Percentiles rank a stretch among this genome's conserved stretches.
Conservation (phyloP, 2,113 vertebrate species). For the Myotis lucifugus region DNA sequence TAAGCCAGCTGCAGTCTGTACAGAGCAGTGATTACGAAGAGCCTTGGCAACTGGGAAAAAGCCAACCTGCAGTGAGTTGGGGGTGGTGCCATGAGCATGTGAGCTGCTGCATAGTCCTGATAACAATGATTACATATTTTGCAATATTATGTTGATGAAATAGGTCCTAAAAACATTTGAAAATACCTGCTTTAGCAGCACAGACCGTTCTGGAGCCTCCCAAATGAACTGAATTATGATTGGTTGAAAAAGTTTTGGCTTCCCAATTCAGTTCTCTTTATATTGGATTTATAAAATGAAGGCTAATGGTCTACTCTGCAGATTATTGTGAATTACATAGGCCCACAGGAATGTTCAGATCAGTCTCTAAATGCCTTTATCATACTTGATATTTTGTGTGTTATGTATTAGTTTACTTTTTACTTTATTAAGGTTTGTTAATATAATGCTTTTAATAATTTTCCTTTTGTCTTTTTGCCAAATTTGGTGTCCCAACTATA, state of each 20-base stretch:
- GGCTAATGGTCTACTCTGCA: not conserved
- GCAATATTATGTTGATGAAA: slow-evolving; percentile 59
- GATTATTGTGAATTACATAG: not conserved
- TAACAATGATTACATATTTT: slow-evolving; percentile 63
- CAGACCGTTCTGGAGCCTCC: slow-evolving; percentile 52
- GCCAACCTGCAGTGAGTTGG: slow-evolving; percentile 29
- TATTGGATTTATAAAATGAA: slow-evolving; percentile 46
- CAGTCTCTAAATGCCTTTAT: not conserved
- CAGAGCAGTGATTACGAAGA: slow-evolving; percentile 9
- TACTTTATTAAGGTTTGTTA: not conserved
- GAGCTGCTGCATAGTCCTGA: slow-evolving; percentile 57
- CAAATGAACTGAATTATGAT: slow-evolving; percentile 58
- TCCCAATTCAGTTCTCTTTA: slow-evolving; percentile 31
- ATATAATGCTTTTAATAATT: not conserved
- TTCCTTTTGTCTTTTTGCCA: not conserved
- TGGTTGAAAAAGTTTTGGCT: slow-evolving; percentile 49
- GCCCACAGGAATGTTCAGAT: not conserved
- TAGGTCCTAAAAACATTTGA: slow-evolving; percentile 58
- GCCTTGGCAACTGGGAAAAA: not conserved
- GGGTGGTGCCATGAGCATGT: not conserved
- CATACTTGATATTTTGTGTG: not conserved
- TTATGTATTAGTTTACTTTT: not conserved
- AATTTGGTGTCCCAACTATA: not conserved
- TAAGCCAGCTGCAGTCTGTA: slow-evolving; percentile 30
- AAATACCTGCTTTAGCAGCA: slow-evolving; percentile 56